phyloP scores from a whole-genome alignment of 2,888 invertebrate species.

The Agrenia bidenticulata region DNA sequence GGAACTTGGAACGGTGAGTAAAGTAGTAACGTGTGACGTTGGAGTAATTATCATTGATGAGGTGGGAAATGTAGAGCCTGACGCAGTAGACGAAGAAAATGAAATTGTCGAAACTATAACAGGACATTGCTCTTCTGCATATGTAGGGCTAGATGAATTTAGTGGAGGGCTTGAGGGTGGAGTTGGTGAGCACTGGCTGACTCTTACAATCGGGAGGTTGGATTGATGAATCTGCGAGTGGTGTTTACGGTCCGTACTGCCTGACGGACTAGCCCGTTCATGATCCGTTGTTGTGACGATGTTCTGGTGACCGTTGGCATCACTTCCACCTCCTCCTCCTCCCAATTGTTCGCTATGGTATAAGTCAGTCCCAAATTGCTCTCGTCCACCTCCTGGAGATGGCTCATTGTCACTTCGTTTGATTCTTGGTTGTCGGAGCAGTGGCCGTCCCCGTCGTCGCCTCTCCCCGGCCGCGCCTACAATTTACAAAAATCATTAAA shows the following conservation, averaged over 20 bases:
- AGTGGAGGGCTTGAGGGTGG: constrained; percentile 50
- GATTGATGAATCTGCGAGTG: constrained; percentile 16
- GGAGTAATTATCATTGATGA: constrained; percentile 19
- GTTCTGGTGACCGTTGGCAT: not conserved
- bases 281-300: constrained; percentile 33
- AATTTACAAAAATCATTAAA: not conserved
- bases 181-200: constrained; percentile 51
- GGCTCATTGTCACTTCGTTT: constrained; percentile 57
- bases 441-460: constrained; percentile 62
- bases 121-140: constrained; percentile 7
- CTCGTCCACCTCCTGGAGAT: constrained; percentile 35
- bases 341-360: constrained; percentile 16
- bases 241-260: not conserved
- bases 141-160: constrained; percentile 15
- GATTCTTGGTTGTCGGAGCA: constrained; percentile 68
- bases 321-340: constrained; percentile 6
- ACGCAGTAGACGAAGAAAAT: constrained; percentile 14
- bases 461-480: constrained; percentile 43
- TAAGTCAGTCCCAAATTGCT: constrained; percentile 25
- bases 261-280: constrained; percentile 26
- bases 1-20: constrained; percentile 38
- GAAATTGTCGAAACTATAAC: constrained; percentile 14
- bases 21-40: constrained; percentile 19
- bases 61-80: not conserved
- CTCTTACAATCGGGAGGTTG: constrained; percentile 49